Base-by-base conservation (phyloP, 2,888 invertebrate genomes). In the Zaprionus lineosus region DNA sequence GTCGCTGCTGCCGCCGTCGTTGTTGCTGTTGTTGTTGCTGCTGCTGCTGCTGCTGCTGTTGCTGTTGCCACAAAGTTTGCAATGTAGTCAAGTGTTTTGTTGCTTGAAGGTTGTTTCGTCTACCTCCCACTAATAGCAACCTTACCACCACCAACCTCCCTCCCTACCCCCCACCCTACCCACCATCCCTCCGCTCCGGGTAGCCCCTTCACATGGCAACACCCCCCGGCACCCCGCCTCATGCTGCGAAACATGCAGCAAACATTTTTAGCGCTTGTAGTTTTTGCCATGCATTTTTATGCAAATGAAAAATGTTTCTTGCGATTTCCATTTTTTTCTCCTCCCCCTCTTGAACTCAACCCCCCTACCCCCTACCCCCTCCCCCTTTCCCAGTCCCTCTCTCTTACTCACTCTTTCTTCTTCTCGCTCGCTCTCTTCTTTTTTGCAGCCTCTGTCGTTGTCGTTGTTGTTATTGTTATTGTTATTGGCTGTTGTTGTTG, bases 241-340 rank as follows among this genome's bases (percentile, higher is more conserved):
- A 72, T 29, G 69, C 66, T 61, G 74, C 24, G 61, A 57, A 78
- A 83, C 76, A 84, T 77, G 78, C 82, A 61, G 74, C 78, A 82
- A 81, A 82, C 84, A 84, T 84, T 79, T 79, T 79, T 84, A 79
- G 78, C 82, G 71, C 78, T 79, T 81, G 85, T 83, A 76, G 68
- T 59, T 69, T 66, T 65, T 83, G 85, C 71, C 64, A 71, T 79
- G 85, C 62, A 81, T 85, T 82, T 82, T 82, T 82, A 82, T 82
- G 81, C 81, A 82, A 82, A 82, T 82, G 81, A 85, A 82, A 83
- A 82, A 82, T 82, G 85, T 85, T 85, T 83, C 77, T 83, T 71
- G 77, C 68, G 81, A 82, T 79, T 84, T 84, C 72, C 78, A 77
- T 68, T 60, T 62, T 51, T 53, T 50, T 59, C 29, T 37, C 36